Percentiles rank a stretch among this genome's conserved stretches.
These are phyloP conservation scores for Peromyscus nudipes DNA, from an alignment of 2,797 vertebrate species.

Conservation along the genomic window DNA sequence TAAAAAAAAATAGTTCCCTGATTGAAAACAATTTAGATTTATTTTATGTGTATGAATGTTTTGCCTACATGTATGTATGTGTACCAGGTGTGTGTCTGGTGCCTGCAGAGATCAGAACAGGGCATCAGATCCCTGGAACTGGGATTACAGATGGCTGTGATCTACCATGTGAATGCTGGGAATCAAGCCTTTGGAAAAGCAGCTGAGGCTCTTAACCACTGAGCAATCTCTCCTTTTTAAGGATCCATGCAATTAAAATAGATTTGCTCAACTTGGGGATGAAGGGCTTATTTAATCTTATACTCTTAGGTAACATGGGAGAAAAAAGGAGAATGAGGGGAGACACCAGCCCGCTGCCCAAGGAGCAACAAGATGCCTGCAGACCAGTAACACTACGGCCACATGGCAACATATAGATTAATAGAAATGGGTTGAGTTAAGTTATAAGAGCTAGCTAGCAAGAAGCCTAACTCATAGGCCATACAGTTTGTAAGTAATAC, in stretches of 20 bases:
- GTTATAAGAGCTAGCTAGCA: too few species aligned
- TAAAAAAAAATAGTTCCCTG: neutral
- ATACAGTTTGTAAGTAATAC: too few species aligned
- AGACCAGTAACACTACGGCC: too few species aligned
- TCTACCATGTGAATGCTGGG: neutral
- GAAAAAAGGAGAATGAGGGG: too few species aligned
- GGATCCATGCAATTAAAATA: neutral
- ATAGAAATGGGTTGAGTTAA: too few species aligned
- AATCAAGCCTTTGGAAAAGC: neutral
- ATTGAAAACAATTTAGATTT: neutral
- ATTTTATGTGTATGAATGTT: neutral
- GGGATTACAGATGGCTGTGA: neutral
- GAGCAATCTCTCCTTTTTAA: neutral
- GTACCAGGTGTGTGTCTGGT: neutral
- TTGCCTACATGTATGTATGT: neutral
- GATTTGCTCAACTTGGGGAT: neutral
- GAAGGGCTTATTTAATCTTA: too few species aligned
- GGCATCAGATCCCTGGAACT: neutral
- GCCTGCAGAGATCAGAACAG: neutral
- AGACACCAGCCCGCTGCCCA: too few species aligned
- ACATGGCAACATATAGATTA: too few species aligned
- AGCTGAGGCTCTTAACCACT: neutral
- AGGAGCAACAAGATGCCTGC: too few species aligned
- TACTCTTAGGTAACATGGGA: too few species aligned
- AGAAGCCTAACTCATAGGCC: too few species aligned